Conservation (phyloP, 2,113 vertebrate genomes). For the Xyrauchen texanus region DNA sequence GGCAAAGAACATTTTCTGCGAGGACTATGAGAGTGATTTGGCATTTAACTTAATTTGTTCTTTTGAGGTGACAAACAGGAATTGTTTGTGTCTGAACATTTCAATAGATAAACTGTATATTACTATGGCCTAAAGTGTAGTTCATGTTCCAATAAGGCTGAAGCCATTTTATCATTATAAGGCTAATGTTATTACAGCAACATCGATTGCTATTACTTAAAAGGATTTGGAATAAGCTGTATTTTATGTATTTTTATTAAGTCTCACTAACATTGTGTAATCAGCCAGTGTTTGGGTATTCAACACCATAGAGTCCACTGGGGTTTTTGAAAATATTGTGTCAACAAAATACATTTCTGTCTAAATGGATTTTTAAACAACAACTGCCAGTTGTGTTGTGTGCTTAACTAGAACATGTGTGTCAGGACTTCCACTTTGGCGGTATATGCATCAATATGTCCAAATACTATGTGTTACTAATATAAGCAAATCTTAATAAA, state of each 20-base stretch:
- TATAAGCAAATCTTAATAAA: neutral
- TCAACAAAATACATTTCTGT: too few species aligned
- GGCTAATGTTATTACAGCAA: neutral
- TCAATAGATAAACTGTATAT: neutral
- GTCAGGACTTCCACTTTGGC: too few species aligned
- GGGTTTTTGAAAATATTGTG: too few species aligned
- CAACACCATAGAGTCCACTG: neutral
- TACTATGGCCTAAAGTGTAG: neutral
- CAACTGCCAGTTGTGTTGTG: too few species aligned
- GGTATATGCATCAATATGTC: neutral
- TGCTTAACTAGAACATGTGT: too few species aligned
- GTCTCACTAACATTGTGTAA: conserved; percentile 10
- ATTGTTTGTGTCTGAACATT: conserved; percentile 1
- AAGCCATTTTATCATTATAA: neutral
- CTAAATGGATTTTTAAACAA: too few species aligned
- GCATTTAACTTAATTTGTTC: neutral
- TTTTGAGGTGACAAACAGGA: conserved; percentile 3
- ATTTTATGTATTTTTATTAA: neutral
- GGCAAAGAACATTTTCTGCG: neutral
- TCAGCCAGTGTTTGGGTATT: neutral
- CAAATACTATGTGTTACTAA: conserved; percentile 4
- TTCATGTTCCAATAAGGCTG: neutral
- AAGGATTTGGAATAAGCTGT: neutral
- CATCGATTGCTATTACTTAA: neutral
- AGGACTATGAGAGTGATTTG: neutral